Base-by-base conservation (phyloP, 2,888 invertebrate genomes). In the Diogma glabrata region DNA sequence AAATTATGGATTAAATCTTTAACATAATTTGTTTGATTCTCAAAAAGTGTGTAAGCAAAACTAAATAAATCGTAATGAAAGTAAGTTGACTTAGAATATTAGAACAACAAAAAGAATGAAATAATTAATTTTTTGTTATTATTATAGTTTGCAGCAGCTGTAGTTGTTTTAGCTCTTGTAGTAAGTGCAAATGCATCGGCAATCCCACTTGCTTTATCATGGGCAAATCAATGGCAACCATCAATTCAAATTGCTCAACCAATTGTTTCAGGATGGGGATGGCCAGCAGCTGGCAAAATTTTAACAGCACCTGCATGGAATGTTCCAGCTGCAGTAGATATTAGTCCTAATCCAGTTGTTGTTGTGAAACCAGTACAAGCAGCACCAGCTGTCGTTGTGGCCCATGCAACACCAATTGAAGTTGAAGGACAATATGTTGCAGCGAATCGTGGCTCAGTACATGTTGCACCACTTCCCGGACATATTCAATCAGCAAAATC, bases 401-500 rank as follows among this genome's bases (percentile, higher is more conserved):
- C n/a, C n/a, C 43, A 43, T n/a, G 43, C 43, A n/a, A 9, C 22
- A 7, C 43, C 43, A 43, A 22, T 20, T 2, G 43, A 20, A 14
- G 22, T 22, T 12, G 22, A 43, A 9, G 43, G 67, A 53, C 63
- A 63, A 46, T 69, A 69, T 55, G 64, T 69, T 5, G 68, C 68
- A 53, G 63, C 69, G 58, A 69, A 67, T 26, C 69, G 67, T 58
- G 68, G 68, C 53, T 67, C 68, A 53, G 61, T 68, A 36, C 68
- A 69, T 53, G 63, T 66, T 40, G 68, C 68, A 47, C 68, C 69
- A 49, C 60, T 69, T 46, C 63, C 67, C 50, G 68, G 68, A 52
- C 68, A 69, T 57, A 60, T 64, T 53, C 62, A 63, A 53, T 69
- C 68, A 1, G 68, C 66, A 53, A 64, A 67, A 52, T 63, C 69